These are phyloP conservation scores for Dasypus novemcinctus DNA, from an alignment of 2,113 vertebrate species.

Conservation along the genomic window DNA sequence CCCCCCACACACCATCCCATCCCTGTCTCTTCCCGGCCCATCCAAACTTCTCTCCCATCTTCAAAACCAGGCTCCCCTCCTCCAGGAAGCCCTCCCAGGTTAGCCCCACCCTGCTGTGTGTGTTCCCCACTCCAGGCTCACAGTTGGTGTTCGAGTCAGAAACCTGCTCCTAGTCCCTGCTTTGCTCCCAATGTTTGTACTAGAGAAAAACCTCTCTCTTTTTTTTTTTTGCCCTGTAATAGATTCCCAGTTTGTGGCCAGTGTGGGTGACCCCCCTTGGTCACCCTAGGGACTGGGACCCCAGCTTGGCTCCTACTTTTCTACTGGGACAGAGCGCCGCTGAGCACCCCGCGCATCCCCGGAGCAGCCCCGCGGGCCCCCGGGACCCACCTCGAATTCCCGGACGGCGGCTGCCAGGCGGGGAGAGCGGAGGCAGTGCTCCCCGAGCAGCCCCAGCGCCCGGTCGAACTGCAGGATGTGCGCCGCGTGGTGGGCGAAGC, in stretches of 20 bases:
- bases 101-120: neutral
- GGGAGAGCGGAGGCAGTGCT: conserved; percentile 86
- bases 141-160: neutral
- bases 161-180: neutral
- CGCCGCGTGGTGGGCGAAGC: conserved; percentile 88
- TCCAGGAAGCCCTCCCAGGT: neutral
- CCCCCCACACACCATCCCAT: neutral
- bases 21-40: neutral
- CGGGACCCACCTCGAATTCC: conserved; percentile 90
- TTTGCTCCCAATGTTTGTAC: neutral
- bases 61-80: neutral
- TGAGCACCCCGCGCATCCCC: neutral
- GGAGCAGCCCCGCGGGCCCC: neutral
- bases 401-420: conserved; percentile 86
- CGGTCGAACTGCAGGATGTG: conserved; percentile 93
- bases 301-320: neutral
- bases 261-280: neutral
- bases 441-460: conserved; percentile 89
- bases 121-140: neutral
- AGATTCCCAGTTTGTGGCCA: neutral
- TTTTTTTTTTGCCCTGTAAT: neutral
- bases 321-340: neutral
- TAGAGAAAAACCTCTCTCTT: neutral
- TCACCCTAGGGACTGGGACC: neutral
- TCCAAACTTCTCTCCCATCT: neutral